Conservation (phyloP, 1,140 invertebrate species). For the Sitobion miscanthi region DNA sequence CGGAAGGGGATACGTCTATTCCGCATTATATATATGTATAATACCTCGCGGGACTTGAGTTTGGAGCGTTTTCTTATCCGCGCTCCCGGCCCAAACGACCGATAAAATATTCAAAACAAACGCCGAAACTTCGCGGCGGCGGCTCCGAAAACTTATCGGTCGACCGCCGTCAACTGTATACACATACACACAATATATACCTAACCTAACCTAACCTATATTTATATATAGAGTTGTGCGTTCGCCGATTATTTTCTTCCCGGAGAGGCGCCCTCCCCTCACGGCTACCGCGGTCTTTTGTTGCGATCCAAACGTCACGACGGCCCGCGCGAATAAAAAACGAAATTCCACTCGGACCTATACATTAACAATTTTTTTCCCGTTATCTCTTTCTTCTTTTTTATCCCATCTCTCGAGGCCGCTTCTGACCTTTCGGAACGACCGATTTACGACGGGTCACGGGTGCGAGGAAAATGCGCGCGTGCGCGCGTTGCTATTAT, state of each 20-base stretch:
- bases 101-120: conserved; percentile 52
- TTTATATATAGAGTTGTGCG: not conserved
- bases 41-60: not conserved
- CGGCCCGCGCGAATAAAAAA: not conserved
- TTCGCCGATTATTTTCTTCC: not conserved
- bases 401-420: not conserved
- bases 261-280: not conserved
- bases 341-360: not conserved
- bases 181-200: not conserved
- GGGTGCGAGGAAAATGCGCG: not conserved
- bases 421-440: not conserved
- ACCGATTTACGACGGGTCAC: not conserved
- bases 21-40: not conserved
- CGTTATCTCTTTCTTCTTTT: not conserved
- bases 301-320: not conserved
- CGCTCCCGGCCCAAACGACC: not conserved
- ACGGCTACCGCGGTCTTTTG: not conserved
- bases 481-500: not conserved
- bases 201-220: too few relatives aligned
- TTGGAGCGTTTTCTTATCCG: not conserved
- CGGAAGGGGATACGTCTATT: not conserved
- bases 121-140: conserved; percentile 6
- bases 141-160: not conserved
- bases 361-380: not conserved
- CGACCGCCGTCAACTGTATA: not conserved